Evolutionary conservation across 1,140 invertebrate species (phyloP).

Genomic region (Bombus impatiens): DNA sequence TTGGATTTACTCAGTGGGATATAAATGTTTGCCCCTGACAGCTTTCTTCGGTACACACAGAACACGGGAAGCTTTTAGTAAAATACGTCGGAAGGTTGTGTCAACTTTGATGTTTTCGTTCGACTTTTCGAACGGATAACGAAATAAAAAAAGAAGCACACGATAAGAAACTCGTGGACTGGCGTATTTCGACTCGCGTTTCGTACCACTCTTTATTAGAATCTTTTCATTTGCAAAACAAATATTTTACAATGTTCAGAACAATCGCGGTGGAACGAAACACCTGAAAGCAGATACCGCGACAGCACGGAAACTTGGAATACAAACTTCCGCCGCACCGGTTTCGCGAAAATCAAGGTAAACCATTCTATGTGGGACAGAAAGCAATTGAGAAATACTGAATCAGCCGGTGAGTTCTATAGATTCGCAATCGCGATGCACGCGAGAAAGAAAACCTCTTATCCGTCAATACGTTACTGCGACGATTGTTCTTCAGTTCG

Average conservation of each 20-base stretch:
- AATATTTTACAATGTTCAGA: neutral
- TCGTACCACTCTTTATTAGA: neutral
- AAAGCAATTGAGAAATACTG: neutral
- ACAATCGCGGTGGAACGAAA: neutral
- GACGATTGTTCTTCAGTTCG: neutral
- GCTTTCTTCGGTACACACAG: neutral
- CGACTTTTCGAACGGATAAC: neutral
- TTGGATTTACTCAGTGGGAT: neutral
- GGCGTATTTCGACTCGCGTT: no score
- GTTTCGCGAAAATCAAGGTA: neutral
- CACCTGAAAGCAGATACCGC: neutral
- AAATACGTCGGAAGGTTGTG: neutral
- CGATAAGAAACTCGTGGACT: neutral
- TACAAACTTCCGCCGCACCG: neutral
- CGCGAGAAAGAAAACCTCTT: neutral
- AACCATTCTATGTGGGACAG: neutral
- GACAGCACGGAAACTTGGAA: neutral
- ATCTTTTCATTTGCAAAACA: neutral
- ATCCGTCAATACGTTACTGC: neutral
- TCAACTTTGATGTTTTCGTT: neutral
- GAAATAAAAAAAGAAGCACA: neutral
- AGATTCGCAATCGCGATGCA: neutral
- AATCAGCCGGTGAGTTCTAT: neutral
- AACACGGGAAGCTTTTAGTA: neutral
- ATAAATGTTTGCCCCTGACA: constrained; percentile 25